A percentile compares a stretch with the other conserved stretches of the same genome.
phyloP scores from a whole-genome alignment of 2,797 vertebrate genomes.

The Caiman crocodilus region DNA sequence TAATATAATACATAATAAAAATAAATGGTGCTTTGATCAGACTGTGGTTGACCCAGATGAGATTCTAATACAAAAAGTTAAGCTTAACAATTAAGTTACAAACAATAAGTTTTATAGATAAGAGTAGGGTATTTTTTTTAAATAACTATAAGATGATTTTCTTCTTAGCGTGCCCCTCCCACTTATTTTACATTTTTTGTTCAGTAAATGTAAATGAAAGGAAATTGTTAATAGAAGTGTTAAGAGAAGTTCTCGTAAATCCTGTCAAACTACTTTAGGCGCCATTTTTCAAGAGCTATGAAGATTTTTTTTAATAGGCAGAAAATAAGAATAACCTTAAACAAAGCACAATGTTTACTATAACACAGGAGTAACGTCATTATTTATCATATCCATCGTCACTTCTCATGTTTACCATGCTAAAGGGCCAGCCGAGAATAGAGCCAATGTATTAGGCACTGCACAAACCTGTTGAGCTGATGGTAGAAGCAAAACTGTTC shows the following conservation, averaged over 20 bases:
- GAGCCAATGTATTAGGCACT: not conserved
- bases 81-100: not conserved
- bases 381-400: not conserved
- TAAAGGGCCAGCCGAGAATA: not conserved
- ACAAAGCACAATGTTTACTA: not conserved
- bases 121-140: not conserved
- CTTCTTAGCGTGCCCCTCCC: not conserved
- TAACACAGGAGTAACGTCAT: not conserved
- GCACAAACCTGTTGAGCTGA: no score
- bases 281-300: constrained; percentile 20
- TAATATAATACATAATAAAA: no score
- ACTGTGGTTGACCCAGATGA: not conserved
- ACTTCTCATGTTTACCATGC: not conserved
- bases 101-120: not conserved
- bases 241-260: constrained; percentile 27
- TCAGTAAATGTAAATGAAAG: not conserved
- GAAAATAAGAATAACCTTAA: not conserved
- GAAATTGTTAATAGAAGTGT: not conserved
- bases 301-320: constrained; percentile 1
- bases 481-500: not conserved
- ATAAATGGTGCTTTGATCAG: not conserved
- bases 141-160: not conserved
- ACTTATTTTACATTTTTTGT: not conserved
- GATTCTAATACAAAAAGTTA: not conserved
- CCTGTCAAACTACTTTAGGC: constrained; percentile 27